These are phyloP conservation scores for Pipistrellus pipistrellus DNA, from an alignment of 2,797 vertebrate genomes.

Conservation along the genomic window DNA sequence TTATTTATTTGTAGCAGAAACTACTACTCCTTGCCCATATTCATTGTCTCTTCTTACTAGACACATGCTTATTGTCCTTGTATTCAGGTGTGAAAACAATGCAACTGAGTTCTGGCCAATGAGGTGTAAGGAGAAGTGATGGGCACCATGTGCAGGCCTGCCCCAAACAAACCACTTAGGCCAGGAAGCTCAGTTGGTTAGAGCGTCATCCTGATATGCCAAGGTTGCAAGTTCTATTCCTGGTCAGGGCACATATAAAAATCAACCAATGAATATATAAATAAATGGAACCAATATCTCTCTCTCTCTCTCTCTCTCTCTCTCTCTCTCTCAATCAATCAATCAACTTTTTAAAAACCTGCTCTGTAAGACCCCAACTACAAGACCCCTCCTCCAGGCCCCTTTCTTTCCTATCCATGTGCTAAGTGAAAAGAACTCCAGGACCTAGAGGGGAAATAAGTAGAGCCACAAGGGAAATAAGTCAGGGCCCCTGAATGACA, in stretches of 20 bases:
- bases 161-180: background rate
- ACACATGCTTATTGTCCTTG: background rate
- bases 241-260: too few species aligned
- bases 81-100: too few species aligned
- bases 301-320: too few species aligned
- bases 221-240: too few species aligned
- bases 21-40: background rate
- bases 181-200: too few species aligned
- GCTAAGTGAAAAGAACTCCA: background rate
- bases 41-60: background rate
- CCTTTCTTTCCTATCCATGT: background rate
- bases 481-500: background rate
- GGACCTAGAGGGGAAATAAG: background rate
- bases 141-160: background rate
- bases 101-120: background rate
- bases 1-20: background rate
- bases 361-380: background rate
- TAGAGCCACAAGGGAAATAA: background rate
- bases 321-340: too few species aligned
- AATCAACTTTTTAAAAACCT: too few species aligned
- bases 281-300: too few species aligned
- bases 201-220: too few species aligned
- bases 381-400: background rate
- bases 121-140: background rate
- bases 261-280: too few species aligned